Conservation (phyloP, 30 jellyfish, hydroid and myxozoan genomes). For the Clytia hemisphaerica region DNA sequence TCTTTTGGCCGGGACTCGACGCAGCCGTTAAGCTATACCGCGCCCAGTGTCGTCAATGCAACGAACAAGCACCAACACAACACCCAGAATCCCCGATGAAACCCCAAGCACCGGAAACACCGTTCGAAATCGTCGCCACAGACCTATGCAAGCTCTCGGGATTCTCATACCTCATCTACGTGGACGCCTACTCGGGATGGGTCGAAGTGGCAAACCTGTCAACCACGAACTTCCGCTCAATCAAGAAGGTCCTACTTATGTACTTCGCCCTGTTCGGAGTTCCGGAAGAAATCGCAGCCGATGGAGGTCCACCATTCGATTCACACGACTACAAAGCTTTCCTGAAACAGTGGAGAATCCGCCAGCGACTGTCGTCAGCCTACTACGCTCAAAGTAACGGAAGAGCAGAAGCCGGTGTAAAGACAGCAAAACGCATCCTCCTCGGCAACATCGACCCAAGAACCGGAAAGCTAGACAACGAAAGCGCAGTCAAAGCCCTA, state of each 20-base stretch:
- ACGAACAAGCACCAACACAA: slow-evolving; percentile 34
- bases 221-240: background rate
- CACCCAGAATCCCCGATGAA: slow-evolving; percentile 18
- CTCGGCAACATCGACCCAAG: slow-evolving; percentile 1
- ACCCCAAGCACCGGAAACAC: slow-evolving; percentile 21
- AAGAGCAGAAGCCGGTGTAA: slow-evolving; percentile 1
- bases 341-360: slow-evolving; percentile 20
- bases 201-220: slow-evolving; percentile 38
- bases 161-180: slow-evolving; percentile 12
- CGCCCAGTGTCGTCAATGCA: slow-evolving; percentile 31
- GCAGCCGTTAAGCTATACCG: slow-evolving; percentile 35
- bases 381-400: slow-evolving; percentile 13
- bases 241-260: background rate
- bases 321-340: background rate
- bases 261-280: background rate
- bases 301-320: background rate
- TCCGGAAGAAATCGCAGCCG: slow-evolving; percentile 10
- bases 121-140: slow-evolving; percentile 4
- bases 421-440: background rate
- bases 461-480: slow-evolving; percentile 4
- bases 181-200: slow-evolving; percentile 38
- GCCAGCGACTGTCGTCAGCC: slow-evolving; percentile 21
- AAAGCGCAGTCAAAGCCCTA: background rate
- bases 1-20: slow-evolving; percentile 55
- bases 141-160: slow-evolving; percentile 19